These are phyloP conservation scores for Carassius carassius DNA, from an alignment of 2,113 vertebrate species.

Conservation along the genomic window DNA sequence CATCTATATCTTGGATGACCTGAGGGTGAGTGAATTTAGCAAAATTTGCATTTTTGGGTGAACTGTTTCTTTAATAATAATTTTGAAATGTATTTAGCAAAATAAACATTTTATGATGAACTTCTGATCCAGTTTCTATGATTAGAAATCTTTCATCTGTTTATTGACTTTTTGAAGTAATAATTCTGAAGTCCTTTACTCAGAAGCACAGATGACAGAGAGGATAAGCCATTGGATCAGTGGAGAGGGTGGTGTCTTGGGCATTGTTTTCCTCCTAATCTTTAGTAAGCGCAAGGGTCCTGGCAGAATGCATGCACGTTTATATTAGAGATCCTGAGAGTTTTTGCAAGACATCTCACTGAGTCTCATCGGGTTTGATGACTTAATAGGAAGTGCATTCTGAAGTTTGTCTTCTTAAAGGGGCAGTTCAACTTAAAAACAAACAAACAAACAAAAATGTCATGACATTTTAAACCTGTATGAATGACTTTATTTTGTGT, in stretches of 20 bases:
- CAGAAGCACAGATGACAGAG: neutral
- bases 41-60: too few relatives aligned
- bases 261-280: slow-evolving; percentile 18
- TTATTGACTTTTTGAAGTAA: neutral
- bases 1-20: too few relatives aligned
- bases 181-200: slow-evolving; percentile 9
- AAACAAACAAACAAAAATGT: too few relatives aligned
- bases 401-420: neutral
- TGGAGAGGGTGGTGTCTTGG: neutral
- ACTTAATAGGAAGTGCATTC: neutral
- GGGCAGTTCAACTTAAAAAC: too few relatives aligned
- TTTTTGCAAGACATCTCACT: neutral
- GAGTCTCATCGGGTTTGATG: neutral
- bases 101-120: too few relatives aligned
- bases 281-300: neutral
- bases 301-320: neutral
- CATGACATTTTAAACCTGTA: neutral
- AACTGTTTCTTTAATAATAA: too few relatives aligned
- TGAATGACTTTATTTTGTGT: neutral
- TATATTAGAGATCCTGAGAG: neutral
- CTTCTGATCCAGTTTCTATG: neutral
- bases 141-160: slow-evolving; percentile 3
- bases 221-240: slow-evolving; percentile 24
- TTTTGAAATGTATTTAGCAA: too few relatives aligned
- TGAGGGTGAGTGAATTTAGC: too few relatives aligned